Conservation (phyloP, 23 tunicate species). For the Halocynthia aurantium region DNA sequence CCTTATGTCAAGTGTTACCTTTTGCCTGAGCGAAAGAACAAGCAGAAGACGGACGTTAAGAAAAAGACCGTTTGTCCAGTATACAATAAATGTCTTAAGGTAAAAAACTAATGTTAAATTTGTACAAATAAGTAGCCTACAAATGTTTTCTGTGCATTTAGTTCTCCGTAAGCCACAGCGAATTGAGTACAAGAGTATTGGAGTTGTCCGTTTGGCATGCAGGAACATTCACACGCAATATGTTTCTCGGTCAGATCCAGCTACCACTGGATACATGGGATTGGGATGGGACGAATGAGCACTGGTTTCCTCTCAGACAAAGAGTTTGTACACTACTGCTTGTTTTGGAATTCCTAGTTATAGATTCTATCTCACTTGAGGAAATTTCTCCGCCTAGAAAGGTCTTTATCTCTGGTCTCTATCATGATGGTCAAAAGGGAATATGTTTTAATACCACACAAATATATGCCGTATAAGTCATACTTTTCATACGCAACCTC, state of each 20-base stretch:
- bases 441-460: too few species aligned
- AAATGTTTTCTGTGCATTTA: slow-evolving; percentile 6
- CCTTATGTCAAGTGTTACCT: slow-evolving; percentile 64
- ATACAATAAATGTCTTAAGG: slow-evolving; percentile 29
- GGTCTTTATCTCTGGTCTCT: too few species aligned
- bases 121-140: too few species aligned
- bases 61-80: slow-evolving; percentile 34
- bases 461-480: too few species aligned
- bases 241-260: slow-evolving; percentile 47
- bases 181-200: slow-evolving; percentile 39
- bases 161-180: slow-evolving; percentile 47
- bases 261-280: slow-evolving; percentile 50
- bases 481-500: too few species aligned
- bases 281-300: slow-evolving; percentile 32
- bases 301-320: slow-evolving; percentile 53
- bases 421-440: too few species aligned
- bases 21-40: slow-evolving; percentile 40
- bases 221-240: slow-evolving; percentile 48
- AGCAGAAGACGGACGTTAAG: slow-evolving; percentile 36
- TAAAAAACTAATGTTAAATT: neutral
- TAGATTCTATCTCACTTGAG: too few species aligned
- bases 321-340: neutral
- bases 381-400: too few species aligned
- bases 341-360: too few species aligned
- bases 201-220: slow-evolving; percentile 63